Conservation (phyloP, 2,113 vertebrate species). For the Martes martes region DNA sequence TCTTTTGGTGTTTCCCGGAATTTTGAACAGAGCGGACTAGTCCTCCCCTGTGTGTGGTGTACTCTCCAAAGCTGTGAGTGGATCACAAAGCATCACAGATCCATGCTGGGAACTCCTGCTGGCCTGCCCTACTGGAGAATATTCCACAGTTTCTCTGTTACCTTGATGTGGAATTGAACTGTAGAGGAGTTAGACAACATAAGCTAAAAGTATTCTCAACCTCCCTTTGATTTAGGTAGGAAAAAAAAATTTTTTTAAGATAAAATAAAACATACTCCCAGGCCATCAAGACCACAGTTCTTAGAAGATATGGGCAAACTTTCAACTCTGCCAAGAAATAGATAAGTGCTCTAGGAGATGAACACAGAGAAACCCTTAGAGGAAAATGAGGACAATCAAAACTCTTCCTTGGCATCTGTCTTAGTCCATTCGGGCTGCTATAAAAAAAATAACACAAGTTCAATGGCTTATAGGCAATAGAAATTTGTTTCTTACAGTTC, state of each 20-base stretch:
- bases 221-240: slow-evolving; percentile 59
- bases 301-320: slow-evolving; percentile 17
- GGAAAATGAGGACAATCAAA: slow-evolving; percentile 37
- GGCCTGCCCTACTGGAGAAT: slow-evolving; percentile 48
- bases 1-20: not conserved
- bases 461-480: not conserved
- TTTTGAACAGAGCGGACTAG: not conserved
- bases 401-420: not conserved
- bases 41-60: not conserved
- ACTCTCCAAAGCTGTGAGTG: slow-evolving; percentile 26
- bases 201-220: slow-evolving; percentile 46
- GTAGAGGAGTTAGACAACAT: slow-evolving; percentile 51
- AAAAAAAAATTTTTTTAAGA: slow-evolving; percentile 50
- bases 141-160: slow-evolving; percentile 47
- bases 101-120: slow-evolving; percentile 57
- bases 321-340: slow-evolving; percentile 56
- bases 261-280: not conserved
- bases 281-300: slow-evolving; percentile 38
- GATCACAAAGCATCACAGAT: slow-evolving; percentile 47
- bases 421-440: not conserved
- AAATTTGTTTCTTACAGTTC: not conserved
- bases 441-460: not conserved
- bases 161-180: slow-evolving; percentile 45
- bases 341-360: not conserved
- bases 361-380: not conserved